These are phyloP conservation scores for Ischnura elegans DNA, from an alignment of 2,888 invertebrate genomes.

Conservation along the genomic window DNA sequence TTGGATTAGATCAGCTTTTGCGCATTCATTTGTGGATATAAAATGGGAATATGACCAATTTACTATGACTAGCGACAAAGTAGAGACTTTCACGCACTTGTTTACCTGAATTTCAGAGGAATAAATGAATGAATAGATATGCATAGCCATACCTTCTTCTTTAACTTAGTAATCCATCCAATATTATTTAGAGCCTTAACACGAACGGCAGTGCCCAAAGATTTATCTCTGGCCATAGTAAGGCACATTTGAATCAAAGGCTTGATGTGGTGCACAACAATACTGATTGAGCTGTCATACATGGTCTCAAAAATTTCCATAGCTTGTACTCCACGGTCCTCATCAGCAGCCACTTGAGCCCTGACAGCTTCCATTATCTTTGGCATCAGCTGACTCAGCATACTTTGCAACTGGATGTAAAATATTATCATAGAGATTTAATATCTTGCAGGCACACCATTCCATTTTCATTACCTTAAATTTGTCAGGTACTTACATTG, in stretches of 20 bases:
- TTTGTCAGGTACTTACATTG: constrained; percentile 77
- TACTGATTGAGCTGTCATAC: constrained; percentile 81
- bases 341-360: constrained; percentile 80
- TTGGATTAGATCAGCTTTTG: too few relatives aligned
- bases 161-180: constrained; percentile 83
- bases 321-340: constrained; percentile 82
- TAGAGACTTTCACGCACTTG: too few relatives aligned
- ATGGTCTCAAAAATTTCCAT: constrained; percentile 84
- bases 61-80: too few relatives aligned
- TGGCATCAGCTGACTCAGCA: constrained; percentile 80
- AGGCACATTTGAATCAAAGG: constrained; percentile 84
- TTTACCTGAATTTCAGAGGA: neutral
- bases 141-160: constrained; percentile 82
- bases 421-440: constrained; percentile 22
- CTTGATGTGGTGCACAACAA: constrained; percentile 83
- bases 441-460: neutral
- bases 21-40: too few relatives aligned
- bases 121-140: neutral
- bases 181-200: constrained; percentile 85
- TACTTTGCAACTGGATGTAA: constrained; percentile 21
- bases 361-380: constrained; percentile 83
- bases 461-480: neutral
- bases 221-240: constrained; percentile 81
- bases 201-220: constrained; percentile 82
- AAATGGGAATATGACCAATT: too few relatives aligned